A percentile compares a stretch with the other conserved stretches of the same genome.
Conservation (phyloP, 2,888 invertebrate genomes). For the Ophion obscuratus region DNA sequence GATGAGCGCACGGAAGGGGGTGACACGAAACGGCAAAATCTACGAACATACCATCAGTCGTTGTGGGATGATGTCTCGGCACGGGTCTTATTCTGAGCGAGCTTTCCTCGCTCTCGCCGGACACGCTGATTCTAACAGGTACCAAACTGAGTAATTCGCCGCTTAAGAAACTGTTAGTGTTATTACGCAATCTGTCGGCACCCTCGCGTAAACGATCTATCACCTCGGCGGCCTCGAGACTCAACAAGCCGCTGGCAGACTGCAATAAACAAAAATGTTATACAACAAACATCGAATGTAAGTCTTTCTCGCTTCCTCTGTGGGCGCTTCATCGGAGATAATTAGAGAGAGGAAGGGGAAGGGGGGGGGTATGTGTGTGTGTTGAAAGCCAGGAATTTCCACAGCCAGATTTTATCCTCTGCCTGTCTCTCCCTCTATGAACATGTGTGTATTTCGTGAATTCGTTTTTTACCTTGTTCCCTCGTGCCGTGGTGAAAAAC, state of each 20-base stretch:
- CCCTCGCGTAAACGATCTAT: constrained; percentile 89
- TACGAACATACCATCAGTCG: constrained; percentile 77
- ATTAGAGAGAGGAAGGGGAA: background rate
- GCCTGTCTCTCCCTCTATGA: background rate
- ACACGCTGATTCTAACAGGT: constrained; percentile 84
- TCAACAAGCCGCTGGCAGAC: constrained; percentile 78
- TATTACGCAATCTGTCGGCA: constrained; percentile 90
- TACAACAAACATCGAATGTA: constrained; percentile 51
- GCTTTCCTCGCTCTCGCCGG: constrained; percentile 80
- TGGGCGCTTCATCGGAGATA: background rate
- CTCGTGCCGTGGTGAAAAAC: constrained; percentile 79
- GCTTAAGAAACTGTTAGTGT: constrained; percentile 91
- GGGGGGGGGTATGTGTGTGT: background rate
- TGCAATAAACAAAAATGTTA: constrained; percentile 61
- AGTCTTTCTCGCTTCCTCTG: constrained; percentile 5
- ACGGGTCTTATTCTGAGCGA: constrained; percentile 81
- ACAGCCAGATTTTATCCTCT: constrained; percentile 9
- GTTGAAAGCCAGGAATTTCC: constrained; percentile 20
- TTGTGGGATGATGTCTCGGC: constrained; percentile 78
- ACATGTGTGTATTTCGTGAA: background rate
- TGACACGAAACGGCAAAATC: constrained; percentile 19
- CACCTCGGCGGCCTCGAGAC: constrained; percentile 87
- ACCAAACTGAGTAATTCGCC: constrained; percentile 88
- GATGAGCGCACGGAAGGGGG: background rate
- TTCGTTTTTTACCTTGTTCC: constrained; percentile 78